Conservation (phyloP, 2,888 invertebrate genomes). For the Scrobipalpa atriplicella region DNA sequence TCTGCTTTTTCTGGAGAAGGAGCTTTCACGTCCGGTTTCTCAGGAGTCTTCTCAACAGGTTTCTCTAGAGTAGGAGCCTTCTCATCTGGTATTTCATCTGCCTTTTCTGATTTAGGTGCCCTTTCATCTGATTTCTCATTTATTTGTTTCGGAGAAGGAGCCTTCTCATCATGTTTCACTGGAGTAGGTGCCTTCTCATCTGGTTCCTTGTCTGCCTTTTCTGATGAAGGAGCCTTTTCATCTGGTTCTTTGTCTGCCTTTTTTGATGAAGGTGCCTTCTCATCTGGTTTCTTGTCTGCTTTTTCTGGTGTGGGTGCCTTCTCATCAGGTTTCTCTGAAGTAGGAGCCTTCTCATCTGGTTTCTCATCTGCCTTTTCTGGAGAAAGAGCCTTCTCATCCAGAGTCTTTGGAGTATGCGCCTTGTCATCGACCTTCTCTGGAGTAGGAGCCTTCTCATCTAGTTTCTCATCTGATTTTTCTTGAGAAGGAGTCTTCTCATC, state of each 20-base stretch:
- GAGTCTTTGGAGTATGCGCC: conserved; percentile 26
- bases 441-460: conserved; percentile 33
- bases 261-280: conserved; percentile 16
- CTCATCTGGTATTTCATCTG: too few species aligned
- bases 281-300: background rate
- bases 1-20: conserved; percentile 34
- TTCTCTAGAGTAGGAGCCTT: too few species aligned
- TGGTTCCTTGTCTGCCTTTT: conserved; percentile 8
- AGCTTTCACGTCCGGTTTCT: conserved; percentile 31
- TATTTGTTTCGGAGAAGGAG: background rate
- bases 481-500: background rate
- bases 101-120: background rate
- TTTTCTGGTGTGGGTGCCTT: background rate
- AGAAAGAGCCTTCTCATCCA: conserved; percentile 33
- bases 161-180: conserved; percentile 1
- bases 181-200: conserved; percentile 20
- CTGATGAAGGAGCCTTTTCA: conserved; percentile 31
- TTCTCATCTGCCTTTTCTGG: conserved; percentile 31
- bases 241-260: conserved; percentile 31
- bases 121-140: background rate
- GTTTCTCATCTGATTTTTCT: background rate
- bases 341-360: conserved; percentile 22
- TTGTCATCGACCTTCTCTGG: conserved; percentile 31
- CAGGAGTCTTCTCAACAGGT: too few species aligned
- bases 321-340: background rate